Percentiles rank a stretch among this genome's conserved stretches.
These are phyloP conservation scores for Drepanosiphum platanoidis DNA, from an alignment of 2,888 invertebrate species.

Conservation along the genomic window DNA sequence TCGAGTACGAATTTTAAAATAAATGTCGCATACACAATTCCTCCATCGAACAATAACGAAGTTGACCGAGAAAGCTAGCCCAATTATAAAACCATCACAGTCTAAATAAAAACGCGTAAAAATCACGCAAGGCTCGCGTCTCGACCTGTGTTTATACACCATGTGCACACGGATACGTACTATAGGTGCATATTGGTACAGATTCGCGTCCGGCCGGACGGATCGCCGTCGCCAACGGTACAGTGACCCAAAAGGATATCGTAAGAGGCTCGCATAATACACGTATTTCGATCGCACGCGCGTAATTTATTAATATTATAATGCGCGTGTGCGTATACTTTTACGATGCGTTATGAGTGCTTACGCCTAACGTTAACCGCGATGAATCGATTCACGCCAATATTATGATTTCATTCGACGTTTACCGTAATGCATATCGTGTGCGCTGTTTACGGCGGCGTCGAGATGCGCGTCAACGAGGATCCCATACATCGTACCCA, in stretches of 20 bases:
- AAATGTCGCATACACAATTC: too few species aligned
- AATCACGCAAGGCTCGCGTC: too few species aligned
- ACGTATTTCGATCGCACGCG: background rate
- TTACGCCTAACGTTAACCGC: background rate
- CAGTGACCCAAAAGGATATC: slow-evolving; percentile 4
- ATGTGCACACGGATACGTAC: too few species aligned
- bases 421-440: background rate
- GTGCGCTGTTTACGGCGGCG: background rate
- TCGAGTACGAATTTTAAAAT: too few species aligned
- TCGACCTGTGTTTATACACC: too few species aligned
- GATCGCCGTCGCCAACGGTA: background rate
- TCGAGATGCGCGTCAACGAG: background rate
- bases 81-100: too few species aligned
- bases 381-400: background rate
- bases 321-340: background rate
- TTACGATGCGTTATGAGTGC: background rate
- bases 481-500: background rate
- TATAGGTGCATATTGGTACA: too few species aligned
- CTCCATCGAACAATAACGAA: too few species aligned
- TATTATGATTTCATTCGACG: background rate
- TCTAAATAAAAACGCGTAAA: too few species aligned
- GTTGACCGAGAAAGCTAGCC: too few species aligned
- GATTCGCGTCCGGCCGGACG: background rate
- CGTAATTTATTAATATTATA: background rate
- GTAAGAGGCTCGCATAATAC: background rate